Evolutionary conservation across 2,797 vertebrate species (phyloP).

Genomic region (Microctenopoma lineatum): DNA sequence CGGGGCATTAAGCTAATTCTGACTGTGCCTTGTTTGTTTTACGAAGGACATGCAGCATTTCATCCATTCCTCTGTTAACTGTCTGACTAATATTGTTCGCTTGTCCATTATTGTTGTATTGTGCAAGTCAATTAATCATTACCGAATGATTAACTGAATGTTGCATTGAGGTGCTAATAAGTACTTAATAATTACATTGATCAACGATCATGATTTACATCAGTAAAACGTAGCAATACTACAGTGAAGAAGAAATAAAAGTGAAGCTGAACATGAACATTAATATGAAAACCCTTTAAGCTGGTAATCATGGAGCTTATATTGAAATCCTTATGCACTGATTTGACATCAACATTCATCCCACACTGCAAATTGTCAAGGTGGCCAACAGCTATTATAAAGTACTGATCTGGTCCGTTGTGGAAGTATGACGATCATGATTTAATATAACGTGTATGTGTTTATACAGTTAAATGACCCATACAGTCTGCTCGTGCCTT

Average conservation of each 20-base stretch:
- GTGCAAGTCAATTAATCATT: conserved; percentile 4
- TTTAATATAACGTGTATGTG: conserved; percentile 20
- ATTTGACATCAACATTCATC: neutral
- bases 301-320: too few relatives aligned
- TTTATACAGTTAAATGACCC: conserved; percentile 39
- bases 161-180: neutral
- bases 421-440: conserved; percentile 10
- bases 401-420: neutral
- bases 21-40: conserved; percentile 20
- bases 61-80: neutral
- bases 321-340: too few relatives aligned
- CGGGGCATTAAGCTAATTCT: conserved; percentile 21
- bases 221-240: too few relatives aligned
- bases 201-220: too few relatives aligned
- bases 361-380: neutral
- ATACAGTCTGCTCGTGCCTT: conserved; percentile 33
- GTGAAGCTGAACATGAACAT: too few relatives aligned
- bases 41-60: neutral
- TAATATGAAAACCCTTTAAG: too few relatives aligned
- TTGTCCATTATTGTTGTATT: neutral
- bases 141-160: neutral
- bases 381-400: neutral
- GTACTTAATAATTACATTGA: too few relatives aligned
- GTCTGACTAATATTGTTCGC: neutral
- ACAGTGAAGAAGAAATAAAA: too few relatives aligned